phyloP scores from a whole-genome alignment of 2,797 vertebrate species.

The Gadopsis bispinosus region DNA sequence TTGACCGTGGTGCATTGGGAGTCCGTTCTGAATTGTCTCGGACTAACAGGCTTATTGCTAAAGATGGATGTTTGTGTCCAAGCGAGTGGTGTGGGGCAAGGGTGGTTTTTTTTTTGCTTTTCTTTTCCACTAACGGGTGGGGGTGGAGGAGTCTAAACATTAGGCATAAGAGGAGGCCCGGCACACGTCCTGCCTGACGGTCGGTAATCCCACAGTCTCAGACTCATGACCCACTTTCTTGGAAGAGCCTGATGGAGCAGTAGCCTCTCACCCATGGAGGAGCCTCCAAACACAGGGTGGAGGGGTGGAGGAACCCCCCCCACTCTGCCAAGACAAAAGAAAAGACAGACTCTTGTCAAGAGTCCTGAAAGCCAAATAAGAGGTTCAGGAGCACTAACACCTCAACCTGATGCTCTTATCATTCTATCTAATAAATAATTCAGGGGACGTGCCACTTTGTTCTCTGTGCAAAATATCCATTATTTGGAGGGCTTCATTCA shows the following conservation, averaged over 20 bases:
- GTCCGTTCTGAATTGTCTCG: slow-evolving; percentile 32
- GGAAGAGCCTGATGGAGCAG: slow-evolving; percentile 78
- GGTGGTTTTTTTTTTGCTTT: slow-evolving; percentile 44
- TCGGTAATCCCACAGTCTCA: slow-evolving; percentile 85
- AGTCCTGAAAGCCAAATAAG: slow-evolving; percentile 66
- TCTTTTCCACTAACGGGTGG: slow-evolving; percentile 45
- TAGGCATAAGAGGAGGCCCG: slow-evolving; percentile 74
- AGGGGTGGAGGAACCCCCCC: slow-evolving; percentile 48
- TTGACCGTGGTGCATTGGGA: not conserved
- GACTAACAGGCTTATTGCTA: slow-evolving; percentile 44
- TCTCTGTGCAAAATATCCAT: slow-evolving; percentile 5
- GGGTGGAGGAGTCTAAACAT: slow-evolving; percentile 61
- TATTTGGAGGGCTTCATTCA: slow-evolving; percentile 1
- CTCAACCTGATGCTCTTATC: slow-evolving; percentile 68
- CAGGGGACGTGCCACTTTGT: slow-evolving; percentile 46
- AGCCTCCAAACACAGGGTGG: slow-evolving; percentile 75
- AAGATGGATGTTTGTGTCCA: slow-evolving; percentile 40
- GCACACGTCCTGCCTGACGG: slow-evolving; percentile 78
- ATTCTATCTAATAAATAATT: slow-evolving; percentile 59
- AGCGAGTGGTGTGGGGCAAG: slow-evolving; percentile 12
- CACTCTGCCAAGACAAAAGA: slow-evolving; percentile 73
- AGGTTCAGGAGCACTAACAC: slow-evolving; percentile 68
- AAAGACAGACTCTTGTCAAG: slow-evolving; percentile 68
- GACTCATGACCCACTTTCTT: slow-evolving; percentile 89
- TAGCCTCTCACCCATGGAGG: slow-evolving; percentile 67